Base-by-base conservation (phyloP, 2,888 invertebrate species). In the Holacanthella duospinosa region DNA sequence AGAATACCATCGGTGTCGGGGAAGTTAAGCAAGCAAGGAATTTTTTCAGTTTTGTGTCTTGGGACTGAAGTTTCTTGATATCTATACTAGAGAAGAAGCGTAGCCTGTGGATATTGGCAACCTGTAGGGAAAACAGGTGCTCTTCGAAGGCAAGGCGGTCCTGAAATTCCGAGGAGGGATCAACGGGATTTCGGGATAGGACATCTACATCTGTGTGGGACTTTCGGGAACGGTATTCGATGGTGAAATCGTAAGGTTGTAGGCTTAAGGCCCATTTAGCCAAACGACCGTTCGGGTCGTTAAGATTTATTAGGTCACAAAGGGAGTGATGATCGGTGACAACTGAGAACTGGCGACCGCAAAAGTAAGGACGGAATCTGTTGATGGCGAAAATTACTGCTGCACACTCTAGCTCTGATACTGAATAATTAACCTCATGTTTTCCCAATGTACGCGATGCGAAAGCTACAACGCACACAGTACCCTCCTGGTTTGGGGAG, bases 311-410 rank as follows among this genome's bases (percentile, higher is more conserved):
- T 4, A 73, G 26, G 59, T 67, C 67, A 1, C 48, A n/a, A 19
- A 73, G 58, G 1, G 66, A 59, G n/a, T 66, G 58, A 48, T 74
- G 74, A 43, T 74, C 72, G 1, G 73, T 74, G 21, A 71, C 56
- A 0, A 73, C 28, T n/a, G 53, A 54, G 27, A 74, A 74, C 28
- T 63, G 61, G 53, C 61, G 66, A 12, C 68, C 71, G 29, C 67
- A 69, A 9, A 74, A 25, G 58, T 71, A 74, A 0, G 66, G 61
- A 9, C 70, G 25, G 36, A 69, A 71, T 29, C 71, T 73, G 24
- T 68, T 28, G n/a, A 74, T 56, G 1, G 69, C 69, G 63, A 63
- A 73, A 2, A 73, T 55, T 1, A 70, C 63, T 2, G 68, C 70
- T 4, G 70, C 55, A 16, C 64, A 64, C 66, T 75, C 74, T 26